Percentiles rank a stretch among this genome's conserved stretches.
Evolutionary conservation across 2,797 vertebrate genomes (phyloP).

Genomic region (Microchirus variegatus): DNA sequence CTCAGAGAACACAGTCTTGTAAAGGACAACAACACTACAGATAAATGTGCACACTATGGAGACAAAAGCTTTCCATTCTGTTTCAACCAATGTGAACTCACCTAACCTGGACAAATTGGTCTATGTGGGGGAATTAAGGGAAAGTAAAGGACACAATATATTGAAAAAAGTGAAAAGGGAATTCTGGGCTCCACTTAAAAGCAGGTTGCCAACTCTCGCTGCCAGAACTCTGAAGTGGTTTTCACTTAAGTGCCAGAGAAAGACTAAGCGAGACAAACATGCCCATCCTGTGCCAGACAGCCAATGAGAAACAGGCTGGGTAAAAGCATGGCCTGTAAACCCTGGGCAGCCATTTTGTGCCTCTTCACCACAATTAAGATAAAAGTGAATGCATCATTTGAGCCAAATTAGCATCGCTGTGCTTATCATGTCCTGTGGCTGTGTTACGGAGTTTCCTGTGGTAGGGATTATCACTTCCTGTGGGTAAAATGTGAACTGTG

Average conservation of each 20-base stretch:
- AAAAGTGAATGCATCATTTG: slow-evolving; percentile 69
- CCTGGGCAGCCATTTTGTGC: slow-evolving; percentile 59
- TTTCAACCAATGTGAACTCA: slow-evolving; percentile 22
- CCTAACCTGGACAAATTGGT: slow-evolving; percentile 40
- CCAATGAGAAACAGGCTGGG: slow-evolving; percentile 64
- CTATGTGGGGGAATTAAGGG: slow-evolving; percentile 25
- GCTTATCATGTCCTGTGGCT: slow-evolving; percentile 63
- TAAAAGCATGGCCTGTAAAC: slow-evolving; percentile 19
- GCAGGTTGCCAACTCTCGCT: slow-evolving; percentile 47
- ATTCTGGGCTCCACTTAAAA: slow-evolving; percentile 39
- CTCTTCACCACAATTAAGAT: slow-evolving; percentile 52
- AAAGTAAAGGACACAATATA: slow-evolving; percentile 39
- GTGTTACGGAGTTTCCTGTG: slow-evolving; percentile 71
- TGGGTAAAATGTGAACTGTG: slow-evolving; percentile 54
- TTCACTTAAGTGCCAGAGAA: slow-evolving; percentile 52
- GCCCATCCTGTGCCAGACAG: slow-evolving; percentile 45
- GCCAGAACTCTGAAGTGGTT: slow-evolving; percentile 68
- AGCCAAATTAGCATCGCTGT: slow-evolving; percentile 55
- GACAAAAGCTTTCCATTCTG: slow-evolving; percentile 22
- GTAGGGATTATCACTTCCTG: slow-evolving; percentile 77
- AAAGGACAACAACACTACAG: neutral
- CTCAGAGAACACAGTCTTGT: slow-evolving; percentile 10
- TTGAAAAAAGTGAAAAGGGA: slow-evolving; percentile 24
- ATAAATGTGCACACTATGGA: neutral
- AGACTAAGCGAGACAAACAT: slow-evolving; percentile 47